Evolutionary conservation across 2,797 vertebrate species (phyloP).

Genomic region (Lacerta agilis): DNA sequence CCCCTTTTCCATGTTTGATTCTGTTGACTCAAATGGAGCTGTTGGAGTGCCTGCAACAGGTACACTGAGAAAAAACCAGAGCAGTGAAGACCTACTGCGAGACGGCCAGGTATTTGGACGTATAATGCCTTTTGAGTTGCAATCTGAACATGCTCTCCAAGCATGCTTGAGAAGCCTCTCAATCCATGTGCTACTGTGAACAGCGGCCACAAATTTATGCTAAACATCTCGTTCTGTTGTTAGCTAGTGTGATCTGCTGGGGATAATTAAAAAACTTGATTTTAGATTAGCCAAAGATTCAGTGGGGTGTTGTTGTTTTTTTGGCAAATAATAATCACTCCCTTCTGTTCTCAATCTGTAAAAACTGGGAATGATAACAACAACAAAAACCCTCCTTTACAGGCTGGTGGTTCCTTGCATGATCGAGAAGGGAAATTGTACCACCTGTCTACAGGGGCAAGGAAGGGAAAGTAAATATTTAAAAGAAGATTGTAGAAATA

Average conservation of each 20-base stretch:
- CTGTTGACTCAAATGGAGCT: slow-evolving; percentile 78
- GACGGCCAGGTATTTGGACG: slow-evolving; percentile 86
- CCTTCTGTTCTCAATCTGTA: neutral
- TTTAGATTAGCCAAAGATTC: neutral
- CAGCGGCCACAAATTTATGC: neutral
- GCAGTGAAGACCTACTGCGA: slow-evolving; percentile 92
- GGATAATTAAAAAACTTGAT: neutral
- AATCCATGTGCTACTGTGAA: neutral
- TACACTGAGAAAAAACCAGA: slow-evolving; percentile 92
- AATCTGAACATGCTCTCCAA: neutral
- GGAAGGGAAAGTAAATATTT: neutral
- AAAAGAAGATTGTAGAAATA: neutral
- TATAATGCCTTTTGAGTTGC: neutral
- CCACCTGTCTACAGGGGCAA: neutral
- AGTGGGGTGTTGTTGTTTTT: neutral
- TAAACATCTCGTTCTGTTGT: neutral
- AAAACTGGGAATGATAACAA: neutral
- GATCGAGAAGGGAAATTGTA: neutral
- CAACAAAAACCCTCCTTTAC: neutral
- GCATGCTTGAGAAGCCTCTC: neutral
- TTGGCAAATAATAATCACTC: neutral
- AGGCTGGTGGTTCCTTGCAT: neutral
- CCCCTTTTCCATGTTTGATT: slow-evolving; percentile 94
- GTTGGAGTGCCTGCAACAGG: slow-evolving; percentile 70
- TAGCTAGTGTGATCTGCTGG: neutral